Conservation (phyloP, 2,888 invertebrate species). For the Acronicta aceris region DNA sequence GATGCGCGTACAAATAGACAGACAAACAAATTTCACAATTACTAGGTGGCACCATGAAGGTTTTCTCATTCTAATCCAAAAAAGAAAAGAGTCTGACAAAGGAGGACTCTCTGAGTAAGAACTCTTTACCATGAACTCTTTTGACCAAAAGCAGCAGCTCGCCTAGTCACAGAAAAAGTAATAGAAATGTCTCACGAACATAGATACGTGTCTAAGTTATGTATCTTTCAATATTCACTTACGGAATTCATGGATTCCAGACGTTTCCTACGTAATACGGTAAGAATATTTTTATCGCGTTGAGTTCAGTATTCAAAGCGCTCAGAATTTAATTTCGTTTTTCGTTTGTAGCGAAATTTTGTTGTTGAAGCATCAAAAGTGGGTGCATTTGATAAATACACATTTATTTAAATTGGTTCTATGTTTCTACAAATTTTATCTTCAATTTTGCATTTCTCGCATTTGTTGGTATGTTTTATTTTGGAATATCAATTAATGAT, state of each 20-base stretch:
- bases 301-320: constrained; percentile 43
- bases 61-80: no score
- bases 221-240: constrained; percentile 52
- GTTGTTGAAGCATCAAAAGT: neutral
- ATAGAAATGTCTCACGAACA: constrained; percentile 36
- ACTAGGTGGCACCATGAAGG: no score
- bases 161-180: constrained; percentile 15
- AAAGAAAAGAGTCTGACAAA: no score
- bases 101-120: no score
- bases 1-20: no score
- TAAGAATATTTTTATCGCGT: constrained; percentile 52
- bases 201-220: constrained; percentile 38
- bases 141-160: no score
- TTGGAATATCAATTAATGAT: no score
- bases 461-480: no score
- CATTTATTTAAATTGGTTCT: neutral
- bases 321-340: constrained; percentile 35
- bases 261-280: constrained; percentile 49
- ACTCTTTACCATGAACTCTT: no score
- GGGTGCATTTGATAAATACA: neutral
- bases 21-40: no score
- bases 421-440: neutral
- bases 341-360: constrained; percentile 21
- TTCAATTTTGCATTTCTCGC: neutral
- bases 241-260: constrained; percentile 50